These are phyloP conservation scores for Echeneis naucrates DNA, from an alignment of 2,797 vertebrate species.

Conservation along the genomic window DNA sequence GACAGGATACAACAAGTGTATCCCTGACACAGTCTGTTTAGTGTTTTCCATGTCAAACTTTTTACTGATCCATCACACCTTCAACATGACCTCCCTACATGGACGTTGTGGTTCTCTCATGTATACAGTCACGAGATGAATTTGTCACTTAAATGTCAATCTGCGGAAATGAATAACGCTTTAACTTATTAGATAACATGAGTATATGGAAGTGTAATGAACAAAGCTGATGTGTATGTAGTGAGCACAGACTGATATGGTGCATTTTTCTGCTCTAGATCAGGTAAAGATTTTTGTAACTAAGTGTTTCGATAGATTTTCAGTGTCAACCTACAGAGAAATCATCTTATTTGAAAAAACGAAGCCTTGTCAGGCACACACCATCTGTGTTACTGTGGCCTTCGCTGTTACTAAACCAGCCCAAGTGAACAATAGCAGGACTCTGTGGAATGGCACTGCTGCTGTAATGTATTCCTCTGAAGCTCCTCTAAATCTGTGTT, in stretches of 20 bases:
- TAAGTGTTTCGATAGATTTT: not conserved
- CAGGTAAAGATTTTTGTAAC: not conserved
- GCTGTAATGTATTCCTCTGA: constrained; percentile 13
- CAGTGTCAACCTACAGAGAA: not conserved
- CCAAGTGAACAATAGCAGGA: constrained; percentile 19
- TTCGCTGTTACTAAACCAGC: constrained; percentile 17
- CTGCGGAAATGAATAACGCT: not conserved
- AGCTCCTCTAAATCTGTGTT: constrained; percentile 5
- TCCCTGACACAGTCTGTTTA: too few species aligned
- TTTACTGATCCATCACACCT: too few species aligned
- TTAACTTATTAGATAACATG: not conserved
- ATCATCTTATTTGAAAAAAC: not conserved
- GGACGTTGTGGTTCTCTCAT: too few species aligned
- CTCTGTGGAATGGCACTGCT: not conserved
- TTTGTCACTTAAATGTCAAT: not conserved
- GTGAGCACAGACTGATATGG: not conserved
- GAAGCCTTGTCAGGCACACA: not conserved
- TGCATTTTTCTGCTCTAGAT: not conserved
- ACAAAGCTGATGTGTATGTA: not conserved
- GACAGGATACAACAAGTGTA: not conserved
- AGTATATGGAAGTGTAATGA: not conserved
- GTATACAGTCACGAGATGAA: too few species aligned
- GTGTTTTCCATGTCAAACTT: too few species aligned
- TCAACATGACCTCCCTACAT: too few species aligned
- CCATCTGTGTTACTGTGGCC: constrained; percentile 25